These are phyloP conservation scores for Zootoca vivipara DNA, from an alignment of 2,113 vertebrate species.

Conservation along the genomic window DNA sequence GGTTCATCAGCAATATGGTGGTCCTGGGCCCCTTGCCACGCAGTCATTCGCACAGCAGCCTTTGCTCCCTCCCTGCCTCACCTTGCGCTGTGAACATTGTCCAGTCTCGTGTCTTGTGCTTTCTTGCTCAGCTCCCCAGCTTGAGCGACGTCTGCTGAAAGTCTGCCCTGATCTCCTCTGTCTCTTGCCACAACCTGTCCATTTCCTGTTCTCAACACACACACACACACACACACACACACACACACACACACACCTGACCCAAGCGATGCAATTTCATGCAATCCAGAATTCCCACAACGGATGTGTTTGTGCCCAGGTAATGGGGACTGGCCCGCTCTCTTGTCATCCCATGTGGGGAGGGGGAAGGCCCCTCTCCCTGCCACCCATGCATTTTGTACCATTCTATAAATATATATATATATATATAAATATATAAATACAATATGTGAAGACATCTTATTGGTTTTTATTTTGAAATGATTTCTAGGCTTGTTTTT, in stretches of 20 bases:
- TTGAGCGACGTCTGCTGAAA: conserved; percentile 56
- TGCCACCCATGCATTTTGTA: conserved; percentile 80
- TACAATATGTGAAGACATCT: conserved; percentile 84
- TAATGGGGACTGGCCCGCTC: conserved; percentile 61
- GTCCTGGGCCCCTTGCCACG: conserved; percentile 22
- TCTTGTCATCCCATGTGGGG: neutral
- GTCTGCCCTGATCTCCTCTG: conserved; percentile 37
- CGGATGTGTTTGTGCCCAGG: conserved; percentile 36
- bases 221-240: no score
- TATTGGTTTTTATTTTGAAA: conserved; percentile 85
- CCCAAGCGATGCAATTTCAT: conserved; percentile 1
- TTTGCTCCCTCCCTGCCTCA: neutral
- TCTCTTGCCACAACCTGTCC: conserved; percentile 47
- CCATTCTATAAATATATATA: conserved; percentile 84
- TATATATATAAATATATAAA: conserved; percentile 87
- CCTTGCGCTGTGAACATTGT: conserved; percentile 51
- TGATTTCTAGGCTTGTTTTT: conserved; percentile 86
- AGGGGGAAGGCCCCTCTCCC: conserved; percentile 51
- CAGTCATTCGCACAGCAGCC: neutral
- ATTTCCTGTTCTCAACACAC: conserved; percentile 40
- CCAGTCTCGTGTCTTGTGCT: conserved; percentile 61
- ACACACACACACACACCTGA: neutral
- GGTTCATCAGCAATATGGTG: conserved; percentile 6
- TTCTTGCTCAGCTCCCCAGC: conserved; percentile 57
- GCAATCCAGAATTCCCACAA: conserved; percentile 32